Base-by-base conservation (phyloP, 2,797 vertebrate species). In the Eulemur rubriventer region DNA sequence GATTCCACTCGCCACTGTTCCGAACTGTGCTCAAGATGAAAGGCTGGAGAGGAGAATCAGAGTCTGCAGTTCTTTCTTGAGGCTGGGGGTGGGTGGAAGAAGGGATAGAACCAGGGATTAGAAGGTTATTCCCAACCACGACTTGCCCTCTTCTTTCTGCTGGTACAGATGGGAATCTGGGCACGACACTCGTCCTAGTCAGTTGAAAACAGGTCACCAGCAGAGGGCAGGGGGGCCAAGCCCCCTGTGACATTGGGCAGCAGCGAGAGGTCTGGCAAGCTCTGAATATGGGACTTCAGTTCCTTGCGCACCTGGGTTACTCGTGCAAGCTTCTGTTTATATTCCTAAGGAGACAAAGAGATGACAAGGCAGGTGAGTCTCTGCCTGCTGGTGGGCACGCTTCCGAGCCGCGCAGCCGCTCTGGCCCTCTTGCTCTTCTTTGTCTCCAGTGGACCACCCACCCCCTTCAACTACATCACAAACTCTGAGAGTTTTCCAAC, bases 261-360 rank as follows among this genome's bases (percentile, higher is more conserved):
- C 92, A 99, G 99, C 0, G 99, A 99, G 46, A 99, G 99, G 97
- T 99, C 99, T 0, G 99, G 99, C 59, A 99, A 99, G 98, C 99
- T 99, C 99, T 99, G 99, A 99, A 99, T 99, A 98, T 99, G 99
- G 41, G 99, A 99, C 97, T 99, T 99, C 22, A 99, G 99, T 98
- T 99, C 99, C 98, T 99, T 99, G 97, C 99, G 99, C 92, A 99
- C 99, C 94, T 99, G 99, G 82, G 99, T 99, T 81, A 99, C 99
- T 48, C 99, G 99, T 3, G 99, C 99, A 35, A 99, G 99, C 98
- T 99, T 99, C 99, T 99, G 99, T 97, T 99, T 99, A 79, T 99
- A 99, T 73, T 99, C 99, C 99, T 99, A 97, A 73, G 85, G 91
- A 72, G 95, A 93, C 41, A 98, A 84, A 96, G 57, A 97, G 63